Conservation (phyloP, 2,888 invertebrate species). For the Leucophenga maculata region DNA sequence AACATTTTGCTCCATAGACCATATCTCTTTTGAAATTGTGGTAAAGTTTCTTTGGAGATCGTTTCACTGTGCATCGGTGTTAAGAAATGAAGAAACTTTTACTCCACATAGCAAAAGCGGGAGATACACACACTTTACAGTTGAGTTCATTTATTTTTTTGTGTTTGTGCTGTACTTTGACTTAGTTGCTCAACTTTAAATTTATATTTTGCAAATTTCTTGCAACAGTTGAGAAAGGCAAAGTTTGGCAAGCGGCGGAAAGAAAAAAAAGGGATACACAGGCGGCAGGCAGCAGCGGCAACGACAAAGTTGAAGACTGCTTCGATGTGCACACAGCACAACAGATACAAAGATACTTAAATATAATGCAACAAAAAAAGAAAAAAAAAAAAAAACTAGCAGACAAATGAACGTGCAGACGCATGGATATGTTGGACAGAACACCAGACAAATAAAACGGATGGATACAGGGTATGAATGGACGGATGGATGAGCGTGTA, state of each 20-base stretch:
- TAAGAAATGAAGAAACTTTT: slow-evolving; percentile 53
- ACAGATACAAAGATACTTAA: slow-evolving; percentile 9
- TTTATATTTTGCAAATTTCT: slow-evolving; percentile 33
- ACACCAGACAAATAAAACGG: background rate
- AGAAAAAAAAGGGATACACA: background rate
- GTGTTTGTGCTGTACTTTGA: no score
- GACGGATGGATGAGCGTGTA: slow-evolving; percentile 39
- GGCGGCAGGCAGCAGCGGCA: background rate
- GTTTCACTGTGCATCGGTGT: no score
- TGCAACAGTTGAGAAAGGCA: background rate
- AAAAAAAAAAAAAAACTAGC: background rate
- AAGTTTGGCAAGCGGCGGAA: background rate
- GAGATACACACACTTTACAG: background rate
- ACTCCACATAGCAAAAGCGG: slow-evolving; percentile 37
- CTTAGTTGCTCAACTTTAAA: slow-evolving; percentile 55
- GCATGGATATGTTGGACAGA: background rate
- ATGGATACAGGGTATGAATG: slow-evolving; percentile 22
- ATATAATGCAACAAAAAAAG: background rate
- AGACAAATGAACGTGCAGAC: slow-evolving; percentile 18
- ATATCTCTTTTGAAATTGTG: no score
- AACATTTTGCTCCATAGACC: no score
- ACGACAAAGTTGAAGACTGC: slow-evolving; percentile 9
- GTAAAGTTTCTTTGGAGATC: no score
- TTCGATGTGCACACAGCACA: slow-evolving; percentile 2
- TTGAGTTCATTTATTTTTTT: no score